Evolutionary conservation across 2,113 vertebrate genomes (phyloP).

Genomic region (Esox niger): DNA sequence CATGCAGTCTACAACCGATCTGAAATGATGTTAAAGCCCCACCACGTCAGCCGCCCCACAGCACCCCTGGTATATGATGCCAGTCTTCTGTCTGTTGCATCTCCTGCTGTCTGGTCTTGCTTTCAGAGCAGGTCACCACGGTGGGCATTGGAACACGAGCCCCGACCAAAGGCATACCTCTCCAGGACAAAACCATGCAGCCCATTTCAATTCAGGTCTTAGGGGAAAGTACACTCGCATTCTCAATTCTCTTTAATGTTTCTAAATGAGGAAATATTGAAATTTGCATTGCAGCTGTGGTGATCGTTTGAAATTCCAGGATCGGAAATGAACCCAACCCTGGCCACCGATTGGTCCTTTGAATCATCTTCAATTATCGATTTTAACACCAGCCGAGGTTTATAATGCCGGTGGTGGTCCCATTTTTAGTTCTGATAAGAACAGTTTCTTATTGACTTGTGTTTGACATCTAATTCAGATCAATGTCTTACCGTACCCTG

Average conservation of each 20-base stretch:
- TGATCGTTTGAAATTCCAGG: too few species aligned
- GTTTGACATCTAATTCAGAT: background rate
- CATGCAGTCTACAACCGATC: too few species aligned
- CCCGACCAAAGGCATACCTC: background rate
- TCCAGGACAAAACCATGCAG: background rate
- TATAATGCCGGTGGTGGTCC: background rate
- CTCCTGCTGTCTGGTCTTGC: background rate
- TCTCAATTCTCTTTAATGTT: too few species aligned
- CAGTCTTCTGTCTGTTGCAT: conserved; percentile 14
- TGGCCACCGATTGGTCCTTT: background rate
- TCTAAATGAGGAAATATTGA: too few species aligned
- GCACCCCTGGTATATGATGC: background rate
- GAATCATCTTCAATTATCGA: background rate
- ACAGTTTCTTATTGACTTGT: conserved; percentile 31
- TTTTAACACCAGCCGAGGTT: background rate
- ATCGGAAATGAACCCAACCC: too few species aligned
- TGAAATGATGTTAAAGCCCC: too few species aligned
- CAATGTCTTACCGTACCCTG: background rate
- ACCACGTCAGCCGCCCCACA: too few species aligned
- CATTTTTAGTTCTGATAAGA: conserved; percentile 10
- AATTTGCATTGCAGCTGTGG: too few species aligned
- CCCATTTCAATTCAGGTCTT: too few species aligned
- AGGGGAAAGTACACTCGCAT: too few species aligned
- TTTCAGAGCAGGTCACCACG: background rate
- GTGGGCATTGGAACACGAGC: background rate